Evolutionary conservation across 2,113 vertebrate species (phyloP).

Genomic region (Tragelaphus strepsiceros): DNA sequence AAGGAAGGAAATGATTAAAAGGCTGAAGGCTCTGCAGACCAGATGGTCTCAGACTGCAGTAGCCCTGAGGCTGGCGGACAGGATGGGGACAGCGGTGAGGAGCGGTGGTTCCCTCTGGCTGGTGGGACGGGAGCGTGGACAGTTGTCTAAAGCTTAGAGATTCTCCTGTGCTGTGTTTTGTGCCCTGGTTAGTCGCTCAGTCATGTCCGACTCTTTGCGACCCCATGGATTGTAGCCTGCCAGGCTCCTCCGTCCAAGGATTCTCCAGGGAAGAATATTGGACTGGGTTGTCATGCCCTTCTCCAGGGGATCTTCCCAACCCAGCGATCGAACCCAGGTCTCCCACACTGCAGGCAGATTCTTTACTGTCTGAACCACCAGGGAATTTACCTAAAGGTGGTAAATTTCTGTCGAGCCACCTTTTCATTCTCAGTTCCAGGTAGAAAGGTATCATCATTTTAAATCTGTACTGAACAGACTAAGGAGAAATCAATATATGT

Average conservation of each 20-base stretch:
- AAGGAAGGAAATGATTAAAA: neutral
- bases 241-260: neutral
- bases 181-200: neutral
- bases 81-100: too few species aligned
- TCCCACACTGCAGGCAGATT: neutral
- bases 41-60: neutral
- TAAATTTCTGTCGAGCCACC: accelerated
- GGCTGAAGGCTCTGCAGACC: neutral
- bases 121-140: accelerated
- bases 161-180: neutral
- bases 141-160: neutral
- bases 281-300: neutral
- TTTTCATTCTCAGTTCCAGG: neutral
- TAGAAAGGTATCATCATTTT: neutral
- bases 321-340: neutral
- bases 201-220: neutral
- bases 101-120: neutral
- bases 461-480: neutral
- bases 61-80: neutral
- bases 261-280: neutral
- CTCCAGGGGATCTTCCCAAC: neutral
- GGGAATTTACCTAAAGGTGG: neutral
- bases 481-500: neutral
- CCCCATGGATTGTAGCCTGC: neutral
- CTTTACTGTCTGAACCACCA: neutral